Evolutionary conservation across 2,888 invertebrate species (phyloP), one percentile per base, ranked within the genome.

Genomic region (Muscina levida): DNA sequence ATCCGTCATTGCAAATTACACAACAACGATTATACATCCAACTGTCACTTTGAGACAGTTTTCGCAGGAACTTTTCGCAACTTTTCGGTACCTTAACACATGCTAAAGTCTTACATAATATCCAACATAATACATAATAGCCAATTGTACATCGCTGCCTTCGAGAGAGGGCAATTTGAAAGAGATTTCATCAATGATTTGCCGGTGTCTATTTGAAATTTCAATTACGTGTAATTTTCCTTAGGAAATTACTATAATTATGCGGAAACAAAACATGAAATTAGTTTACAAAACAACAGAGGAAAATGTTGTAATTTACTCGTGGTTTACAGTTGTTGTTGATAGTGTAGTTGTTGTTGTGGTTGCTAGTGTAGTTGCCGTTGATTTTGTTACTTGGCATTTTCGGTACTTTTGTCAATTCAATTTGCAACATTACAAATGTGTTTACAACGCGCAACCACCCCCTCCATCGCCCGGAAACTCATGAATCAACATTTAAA

Each of bases 341-440:
- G n/a, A n/a, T n/a, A 59, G 17, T 56, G 44, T n/a, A 56, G 26
- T 13, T 53, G n/a, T 19, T 31, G 56, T 65, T 13, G 31, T 31
- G 24, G 24, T 65, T 15, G n/a, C n/a, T n/a, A n/a, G n/a, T 51
- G 24, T 65, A 11, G 37, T 15, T 11, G 8, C 10, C 22, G 19
- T 24, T 11, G 22, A 53, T 72, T 2, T 19, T 46, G 17, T 68
- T 57, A 31, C 31, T 65, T 77, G 74, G 71, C 73, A 57, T 66
- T 77, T 67, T 82, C 62, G 82, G 71, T 70, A 68, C 72, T 79
- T 77, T 82, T 78, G 82, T 82, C 82, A 81, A 81, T 81, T 81
- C 77, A 81, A 81, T 81, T 81, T 81, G 81, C 81, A 77, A 72
- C 71, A 81, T 77, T 77, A 67, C 73, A 81, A 77, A 67, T 72